These are phyloP conservation scores for Nothobranchius furzeri DNA, from an alignment of 2,113 vertebrate genomes.

Conservation along the genomic window DNA sequence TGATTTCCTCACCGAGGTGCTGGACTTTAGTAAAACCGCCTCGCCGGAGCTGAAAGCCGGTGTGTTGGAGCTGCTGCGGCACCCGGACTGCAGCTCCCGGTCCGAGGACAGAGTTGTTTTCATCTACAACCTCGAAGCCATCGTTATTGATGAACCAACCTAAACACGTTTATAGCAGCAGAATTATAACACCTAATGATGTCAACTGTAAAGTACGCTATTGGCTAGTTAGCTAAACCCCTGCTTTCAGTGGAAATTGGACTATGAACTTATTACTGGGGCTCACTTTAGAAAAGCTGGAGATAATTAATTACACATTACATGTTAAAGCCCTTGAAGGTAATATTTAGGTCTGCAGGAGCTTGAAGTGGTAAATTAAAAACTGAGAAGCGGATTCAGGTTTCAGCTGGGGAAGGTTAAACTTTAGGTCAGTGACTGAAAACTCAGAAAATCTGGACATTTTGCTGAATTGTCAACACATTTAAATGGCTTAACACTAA, in stretches of 20 bases:
- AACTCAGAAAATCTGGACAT: neutral
- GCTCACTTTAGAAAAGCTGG: slow-evolving; percentile 4
- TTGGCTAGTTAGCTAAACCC: too few relatives aligned
- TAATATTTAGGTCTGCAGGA: neutral
- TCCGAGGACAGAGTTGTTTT: slow-evolving; percentile 85
- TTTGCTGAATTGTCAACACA: neutral
- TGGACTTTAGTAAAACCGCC: slow-evolving; percentile 83
- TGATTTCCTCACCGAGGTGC: slow-evolving; percentile 90
- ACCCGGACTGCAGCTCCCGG: slow-evolving; percentile 82
- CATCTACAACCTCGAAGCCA: slow-evolving; percentile 82
- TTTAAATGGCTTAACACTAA: too few relatives aligned
- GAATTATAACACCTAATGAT: neutral
- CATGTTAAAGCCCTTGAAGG: neutral
- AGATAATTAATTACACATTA: slow-evolving; percentile 4
- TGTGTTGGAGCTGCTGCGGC: slow-evolving; percentile 81
- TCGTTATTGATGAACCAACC: slow-evolving; percentile 76
- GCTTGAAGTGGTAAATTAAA: slow-evolving; percentile 6
- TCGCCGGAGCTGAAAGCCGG: slow-evolving; percentile 81
- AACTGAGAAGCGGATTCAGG: neutral
- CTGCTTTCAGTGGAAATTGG: slow-evolving; percentile 18
- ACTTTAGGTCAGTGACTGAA: neutral
- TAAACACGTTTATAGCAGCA: slow-evolving; percentile 6
- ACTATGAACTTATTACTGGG: slow-evolving; percentile 2
- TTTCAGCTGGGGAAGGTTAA: neutral
- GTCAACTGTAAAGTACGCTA: too few relatives aligned